Evolutionary conservation across 1,140 invertebrate genomes (phyloP), one percentile per base, ranked within the genome.

Genomic region (Polyergus mexicanus): DNA sequence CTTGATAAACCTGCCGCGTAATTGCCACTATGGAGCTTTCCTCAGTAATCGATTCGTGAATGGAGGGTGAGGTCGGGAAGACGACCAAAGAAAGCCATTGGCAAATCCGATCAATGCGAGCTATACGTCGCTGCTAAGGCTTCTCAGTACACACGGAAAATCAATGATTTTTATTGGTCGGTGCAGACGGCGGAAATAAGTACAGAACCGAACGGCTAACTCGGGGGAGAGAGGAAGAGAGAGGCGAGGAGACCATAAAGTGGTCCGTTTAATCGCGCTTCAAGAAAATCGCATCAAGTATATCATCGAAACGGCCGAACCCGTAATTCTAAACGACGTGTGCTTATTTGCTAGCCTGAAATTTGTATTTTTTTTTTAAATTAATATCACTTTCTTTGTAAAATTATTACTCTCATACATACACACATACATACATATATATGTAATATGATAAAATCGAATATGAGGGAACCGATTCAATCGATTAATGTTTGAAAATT

Each of bases 1-100:
- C 69, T 65, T 77, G 87, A 88, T 89, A 86, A 89, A 77, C 41
- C 60, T 63, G n/a, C 25, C 41, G 38, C 71, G 84, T 85, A 90
- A 90, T 89, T 90, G 88, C 68, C 77, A 47, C 62, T 62, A 44
- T 51, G 41, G 19, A 38, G 66, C 66, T 88, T 74, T 86, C 72
- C 47, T 72, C 54, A 56, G 63, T 89, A 81, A 88, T 80, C 69
- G 75, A 62, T 66, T 83, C 19, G 74, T 60, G 54, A 77, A 77
- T 47, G 38, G n/a, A 11, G 63, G 47, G 25, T 35, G 38, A 85
- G 35, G 28, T 71, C 19, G 56, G 19, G 28, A 25, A 66, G 51
- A 85, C 58, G 28, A 38, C 22, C 63, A 41, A 81, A 69, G 71
- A 71, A 76, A 86, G 44, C 63, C 58, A 47, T 32, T 41, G 60